phyloP scores from a whole-genome alignment of 1,140 invertebrate species.

The Brachionus asplanchnoidis region DNA sequence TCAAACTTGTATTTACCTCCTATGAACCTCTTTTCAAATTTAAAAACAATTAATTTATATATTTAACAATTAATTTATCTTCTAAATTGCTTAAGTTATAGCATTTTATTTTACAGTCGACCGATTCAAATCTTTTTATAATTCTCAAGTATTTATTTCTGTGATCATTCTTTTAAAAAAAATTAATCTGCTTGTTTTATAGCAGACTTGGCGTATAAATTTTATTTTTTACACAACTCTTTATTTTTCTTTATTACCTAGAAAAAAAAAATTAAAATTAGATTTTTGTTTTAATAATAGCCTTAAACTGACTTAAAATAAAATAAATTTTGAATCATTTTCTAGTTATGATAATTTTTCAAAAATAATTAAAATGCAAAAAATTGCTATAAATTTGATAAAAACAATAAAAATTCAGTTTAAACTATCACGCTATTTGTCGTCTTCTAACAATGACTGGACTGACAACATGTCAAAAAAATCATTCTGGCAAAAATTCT shows the following conservation, averaged over 20 bases:
- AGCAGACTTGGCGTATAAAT: background rate
- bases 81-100: too few species aligned
- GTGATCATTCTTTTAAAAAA: too few species aligned
- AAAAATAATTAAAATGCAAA: background rate
- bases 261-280: background rate
- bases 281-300: background rate
- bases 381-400: background rate
- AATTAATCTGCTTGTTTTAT: too few species aligned
- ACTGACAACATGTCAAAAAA: conserved; percentile 25
- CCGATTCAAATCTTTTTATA: too few species aligned
- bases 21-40: too few species aligned
- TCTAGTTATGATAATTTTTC: background rate
- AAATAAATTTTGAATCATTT: background rate
- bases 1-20: too few species aligned
- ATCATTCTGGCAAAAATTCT: conserved; percentile 21
- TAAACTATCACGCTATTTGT: background rate
- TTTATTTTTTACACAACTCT: background rate
- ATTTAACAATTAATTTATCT: too few species aligned
- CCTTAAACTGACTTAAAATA: background rate
- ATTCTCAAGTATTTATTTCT: too few species aligned
- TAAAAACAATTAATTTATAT: too few species aligned
- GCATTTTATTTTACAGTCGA: too few species aligned
- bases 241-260: too few species aligned
- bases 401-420: background rate
- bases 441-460: background rate